Evolutionary conservation across 2,888 invertebrate species (phyloP).

Genomic region (Synergus laeviventris): DNA sequence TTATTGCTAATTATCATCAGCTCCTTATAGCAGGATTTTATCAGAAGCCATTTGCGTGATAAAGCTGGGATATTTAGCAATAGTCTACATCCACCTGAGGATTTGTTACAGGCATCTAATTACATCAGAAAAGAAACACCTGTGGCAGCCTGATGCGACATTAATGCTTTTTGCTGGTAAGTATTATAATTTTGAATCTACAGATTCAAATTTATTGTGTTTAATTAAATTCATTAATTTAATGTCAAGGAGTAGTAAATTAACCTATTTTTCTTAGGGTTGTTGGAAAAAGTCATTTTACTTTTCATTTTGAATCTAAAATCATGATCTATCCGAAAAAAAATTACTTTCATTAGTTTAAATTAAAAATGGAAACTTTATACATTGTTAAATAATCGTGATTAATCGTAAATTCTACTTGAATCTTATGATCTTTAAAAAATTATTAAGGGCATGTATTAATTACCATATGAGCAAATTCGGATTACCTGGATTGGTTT

Average conservation of each 20-base stretch:
- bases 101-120: conserved; percentile 80
- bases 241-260: not conserved
- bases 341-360: not conserved
- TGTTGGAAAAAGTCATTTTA: not conserved
- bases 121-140: conserved; percentile 71
- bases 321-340: not conserved
- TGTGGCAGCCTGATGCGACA: conserved; percentile 71
- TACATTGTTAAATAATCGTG: not conserved
- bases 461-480: too few species aligned
- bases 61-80: conserved; percentile 72
- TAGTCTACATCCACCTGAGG: conserved; percentile 79
- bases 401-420: not conserved
- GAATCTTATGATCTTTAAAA: not conserved
- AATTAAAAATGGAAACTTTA: not conserved
- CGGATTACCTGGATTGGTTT: too few species aligned
- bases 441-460: too few species aligned
- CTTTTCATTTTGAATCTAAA: not conserved
- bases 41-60: conserved; percentile 49
- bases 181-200: conserved; percentile 50
- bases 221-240: not conserved
- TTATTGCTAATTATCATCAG: conserved; percentile 73
- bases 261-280: not conserved
- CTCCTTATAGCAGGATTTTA: conserved; percentile 57
- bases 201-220: conserved; percentile 5
- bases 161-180: conserved; percentile 67